phyloP scores from a whole-genome alignment of 92 coral and sea anemone genomes.

The Palythoa grandiflora region DNA sequence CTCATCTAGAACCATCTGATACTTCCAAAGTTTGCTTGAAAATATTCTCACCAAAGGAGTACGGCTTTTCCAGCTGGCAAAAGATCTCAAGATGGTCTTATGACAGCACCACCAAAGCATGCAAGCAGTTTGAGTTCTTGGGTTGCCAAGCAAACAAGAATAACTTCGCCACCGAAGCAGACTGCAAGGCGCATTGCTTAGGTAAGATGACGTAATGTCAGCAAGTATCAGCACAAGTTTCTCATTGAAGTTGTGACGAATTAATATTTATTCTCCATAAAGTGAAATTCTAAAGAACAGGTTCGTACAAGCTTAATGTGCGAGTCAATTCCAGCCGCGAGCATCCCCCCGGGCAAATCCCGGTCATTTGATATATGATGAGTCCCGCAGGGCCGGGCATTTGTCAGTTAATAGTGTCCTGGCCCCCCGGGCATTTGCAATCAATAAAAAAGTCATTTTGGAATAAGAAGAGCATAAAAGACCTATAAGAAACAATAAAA shows the following conservation, averaged over 20 bases:
- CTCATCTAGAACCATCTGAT: slow-evolving; percentile 58
- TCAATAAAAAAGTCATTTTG: too few relatives aligned
- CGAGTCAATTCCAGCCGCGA: too few relatives aligned
- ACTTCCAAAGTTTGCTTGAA: slow-evolving; percentile 68
- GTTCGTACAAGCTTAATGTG: too few relatives aligned
- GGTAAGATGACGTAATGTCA: slow-evolving; percentile 59
- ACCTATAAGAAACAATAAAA: too few relatives aligned
- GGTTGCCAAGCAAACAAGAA: slow-evolving; percentile 90
- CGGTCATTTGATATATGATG: too few relatives aligned
- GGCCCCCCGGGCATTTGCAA: too few relatives aligned
- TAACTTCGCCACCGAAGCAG: slow-evolving; percentile 68
- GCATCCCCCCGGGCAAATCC: too few relatives aligned
- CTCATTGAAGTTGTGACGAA: background rate
- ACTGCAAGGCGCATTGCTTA: slow-evolving; percentile 68
- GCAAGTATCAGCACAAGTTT: background rate
- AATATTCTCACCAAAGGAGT: slow-evolving; percentile 72
- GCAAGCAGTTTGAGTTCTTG: slow-evolving; percentile 68
- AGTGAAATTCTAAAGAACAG: too few relatives aligned
- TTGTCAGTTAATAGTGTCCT: too few relatives aligned
- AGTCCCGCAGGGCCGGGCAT: too few relatives aligned
- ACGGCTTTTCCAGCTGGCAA: slow-evolving; percentile 44
- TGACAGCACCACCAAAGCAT: slow-evolving; percentile 52
- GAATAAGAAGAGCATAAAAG: too few relatives aligned
- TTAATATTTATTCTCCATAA: background rate
- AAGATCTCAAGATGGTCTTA: slow-evolving; percentile 61